Conservation (phyloP, 2,797 vertebrate genomes). For the Phoxinus dragarum region DNA sequence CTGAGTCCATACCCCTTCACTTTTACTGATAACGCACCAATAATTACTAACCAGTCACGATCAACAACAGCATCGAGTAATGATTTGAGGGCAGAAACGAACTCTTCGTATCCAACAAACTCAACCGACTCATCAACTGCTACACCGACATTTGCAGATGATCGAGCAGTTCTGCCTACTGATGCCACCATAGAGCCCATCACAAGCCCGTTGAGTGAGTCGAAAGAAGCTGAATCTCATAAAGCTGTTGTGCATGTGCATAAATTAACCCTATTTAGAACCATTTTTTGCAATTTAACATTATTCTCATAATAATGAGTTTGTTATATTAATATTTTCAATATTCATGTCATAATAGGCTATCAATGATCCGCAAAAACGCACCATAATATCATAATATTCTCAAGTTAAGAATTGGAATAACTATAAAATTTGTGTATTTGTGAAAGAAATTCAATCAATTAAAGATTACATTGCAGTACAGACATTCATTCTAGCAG, state of each 20-base stretch:
- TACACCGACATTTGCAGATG: background rate
- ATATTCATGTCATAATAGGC: too few species aligned
- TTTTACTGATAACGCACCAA: background rate
- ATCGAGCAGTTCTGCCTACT: conserved; percentile 12
- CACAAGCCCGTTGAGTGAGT: conserved; percentile 2
- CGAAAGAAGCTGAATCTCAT: background rate
- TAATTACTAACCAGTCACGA: background rate
- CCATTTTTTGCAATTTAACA: background rate
- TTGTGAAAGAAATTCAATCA: background rate
- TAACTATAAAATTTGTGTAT: background rate
- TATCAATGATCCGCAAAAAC: too few species aligned
- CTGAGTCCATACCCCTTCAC: background rate
- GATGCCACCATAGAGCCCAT: conserved; percentile 8
- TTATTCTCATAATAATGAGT: background rate
- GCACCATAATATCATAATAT: too few species aligned
- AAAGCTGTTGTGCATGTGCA: background rate
- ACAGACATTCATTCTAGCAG: background rate
- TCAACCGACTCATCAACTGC: background rate
- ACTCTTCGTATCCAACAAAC: background rate
- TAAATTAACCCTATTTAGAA: background rate
- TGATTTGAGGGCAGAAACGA: background rate
- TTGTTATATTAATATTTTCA: too few species aligned
- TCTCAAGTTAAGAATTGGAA: background rate
- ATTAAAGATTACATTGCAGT: background rate
- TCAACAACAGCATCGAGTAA: background rate